Evolutionary conservation across 1,140 invertebrate genomes (phyloP), one percentile per base, ranked within the genome.

Genomic region (Eupeodes corollae): DNA sequence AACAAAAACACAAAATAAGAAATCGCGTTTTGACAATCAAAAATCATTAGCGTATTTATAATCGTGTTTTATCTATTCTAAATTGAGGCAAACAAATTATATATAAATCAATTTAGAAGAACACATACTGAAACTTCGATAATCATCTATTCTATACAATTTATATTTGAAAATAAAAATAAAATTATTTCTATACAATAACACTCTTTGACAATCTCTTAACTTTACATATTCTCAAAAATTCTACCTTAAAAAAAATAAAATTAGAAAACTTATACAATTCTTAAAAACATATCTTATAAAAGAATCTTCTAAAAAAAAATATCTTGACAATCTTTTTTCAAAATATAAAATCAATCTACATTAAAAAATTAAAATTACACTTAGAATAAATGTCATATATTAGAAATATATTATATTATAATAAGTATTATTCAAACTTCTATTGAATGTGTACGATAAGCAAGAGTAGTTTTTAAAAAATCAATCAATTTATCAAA

Each of bases 11-110:
- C 5, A 31, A 18, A 41, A 64, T 60, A 64, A 63, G 61, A 67
- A 55, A 53, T 57, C 57, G 64, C 64, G 64, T 67, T 67, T 67
- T 65, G 64, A 67, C 64, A 67, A 67, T 67, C 64, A 67, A 50
- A 50, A 56, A 55, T 63, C 59, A 61, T 61, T 63, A 65, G 63
- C 63, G 57, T 65, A 47, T 45, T 42, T 13, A 49, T 49, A 50
- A 26, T 26, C 21, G 3, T 8, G 21, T 26, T 26, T 26, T 26
- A 10, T 39, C 15, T 10, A 40, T 8, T 31, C 30, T 40, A 40
- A 42, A 19, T 39, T 11, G 8, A 39, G 34, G 15, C 14, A 39
- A n/a, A 35, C 15, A n/a, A 44, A 45, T 38, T 15, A 39, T 16
- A 47, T 16, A 6, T 33, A 44, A 44, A 6, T n/a, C 19, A 21